Evolutionary conservation across 2,113 vertebrate genomes (phyloP).

Genomic region (Callipepla squamata): DNA sequence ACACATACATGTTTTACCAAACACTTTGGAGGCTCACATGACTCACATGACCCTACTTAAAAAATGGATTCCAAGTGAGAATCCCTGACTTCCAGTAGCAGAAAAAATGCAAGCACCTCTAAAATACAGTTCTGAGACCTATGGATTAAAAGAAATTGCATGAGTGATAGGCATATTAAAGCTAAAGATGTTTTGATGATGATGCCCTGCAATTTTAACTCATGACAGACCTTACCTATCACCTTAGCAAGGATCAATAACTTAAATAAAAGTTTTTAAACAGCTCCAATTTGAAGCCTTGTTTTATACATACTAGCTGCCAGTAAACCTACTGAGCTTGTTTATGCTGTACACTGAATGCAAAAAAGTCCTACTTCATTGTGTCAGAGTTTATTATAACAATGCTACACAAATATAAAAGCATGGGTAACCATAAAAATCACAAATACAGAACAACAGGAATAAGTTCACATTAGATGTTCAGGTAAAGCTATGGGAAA

Average conservation of each 20-base stretch:
- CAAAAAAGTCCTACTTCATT: background rate
- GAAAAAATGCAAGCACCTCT: background rate
- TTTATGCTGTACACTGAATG: background rate
- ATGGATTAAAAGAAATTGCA: rapidly evolving
- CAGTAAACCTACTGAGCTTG: background rate
- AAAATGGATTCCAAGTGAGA: background rate
- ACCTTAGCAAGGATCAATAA: background rate
- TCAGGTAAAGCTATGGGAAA: background rate
- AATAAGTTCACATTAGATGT: background rate
- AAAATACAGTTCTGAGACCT: background rate
- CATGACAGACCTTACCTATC: background rate
- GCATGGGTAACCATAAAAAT: background rate
- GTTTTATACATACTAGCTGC: background rate
- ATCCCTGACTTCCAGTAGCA: background rate
- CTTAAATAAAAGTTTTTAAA: background rate
- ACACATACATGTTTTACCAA: background rate
- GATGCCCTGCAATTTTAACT: background rate
- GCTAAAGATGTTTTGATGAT: background rate
- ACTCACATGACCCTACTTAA: background rate
- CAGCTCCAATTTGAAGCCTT: background rate
- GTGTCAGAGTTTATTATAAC: background rate
- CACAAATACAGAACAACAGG: rapidly evolving
- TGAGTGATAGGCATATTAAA: background rate
- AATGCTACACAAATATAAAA: background rate
- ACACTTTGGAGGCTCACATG: background rate